Base-by-base conservation (phyloP, 2,113 vertebrate genomes). In the Microtus oregoni region DNA sequence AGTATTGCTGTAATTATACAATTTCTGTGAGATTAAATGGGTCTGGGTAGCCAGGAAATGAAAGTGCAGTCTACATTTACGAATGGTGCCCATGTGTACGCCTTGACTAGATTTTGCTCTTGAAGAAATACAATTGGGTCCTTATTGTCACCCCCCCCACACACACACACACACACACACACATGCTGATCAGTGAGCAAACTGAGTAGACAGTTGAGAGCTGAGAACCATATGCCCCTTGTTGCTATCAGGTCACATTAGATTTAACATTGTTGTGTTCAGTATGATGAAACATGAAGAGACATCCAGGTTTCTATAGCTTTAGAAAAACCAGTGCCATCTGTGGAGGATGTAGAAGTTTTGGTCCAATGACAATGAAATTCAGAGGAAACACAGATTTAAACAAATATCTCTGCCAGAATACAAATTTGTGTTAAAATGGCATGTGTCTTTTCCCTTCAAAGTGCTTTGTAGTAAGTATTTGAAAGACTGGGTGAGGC, bases 381-480 rank as follows among this genome's bases (percentile, higher is more conserved):
- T 92, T 85, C 30, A 96, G 44, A 85, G 41, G 86, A 91, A 75
- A 81, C 11, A 41, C 22, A 30, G 65, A 41, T n/a, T 55, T 86
- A 95, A 35, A 65, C 35, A 41, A 96, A 1, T 28, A 44, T 13
- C 15, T 35, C 73, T 95, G 10, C 58, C 35, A 55, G n/a, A 76
- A 83, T 89, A 26, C 70, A 68, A 41, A 73, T 93, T 89, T 96
- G 14, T 94, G 72, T 92, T 96, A 67, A 81, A 1, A n/a, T 75
- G 15, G 24, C 50, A 26, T 70, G 5, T 78, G 30, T n/a, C 32
- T 9, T 89, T 89, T 90, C 92, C 5, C 28, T 94, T 75, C 87
- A 67, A 58, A 58, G 55, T 41, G 5, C 35, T 73, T 26, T 24
- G 14, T 88, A 41, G 5, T 61, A 82, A 38, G 9, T 44, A 38